phyloP scores from a whole-genome alignment of 2,797 vertebrate genomes.

The Helarctos malayanus region DNA sequence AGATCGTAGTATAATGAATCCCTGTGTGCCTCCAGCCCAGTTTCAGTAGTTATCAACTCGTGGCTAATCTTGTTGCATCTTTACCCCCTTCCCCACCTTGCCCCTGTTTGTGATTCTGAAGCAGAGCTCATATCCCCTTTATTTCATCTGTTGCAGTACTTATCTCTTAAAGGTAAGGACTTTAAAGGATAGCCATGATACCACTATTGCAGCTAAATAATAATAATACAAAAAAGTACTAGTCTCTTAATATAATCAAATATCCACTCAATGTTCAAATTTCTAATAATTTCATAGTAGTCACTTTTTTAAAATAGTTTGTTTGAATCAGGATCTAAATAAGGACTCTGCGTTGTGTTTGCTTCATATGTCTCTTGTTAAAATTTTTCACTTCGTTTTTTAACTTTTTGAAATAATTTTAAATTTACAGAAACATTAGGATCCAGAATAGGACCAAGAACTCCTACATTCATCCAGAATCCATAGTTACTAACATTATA shows the following conservation, averaged over 20 bases:
- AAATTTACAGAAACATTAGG: neutral
- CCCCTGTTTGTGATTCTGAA: neutral
- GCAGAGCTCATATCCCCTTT: neutral
- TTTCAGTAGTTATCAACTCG: neutral
- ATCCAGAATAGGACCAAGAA: neutral
- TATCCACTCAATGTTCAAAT: neutral
- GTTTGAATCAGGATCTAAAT: neutral
- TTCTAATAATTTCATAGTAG: neutral
- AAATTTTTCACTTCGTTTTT: neutral
- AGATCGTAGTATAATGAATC: neutral
- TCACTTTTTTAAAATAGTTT: neutral
- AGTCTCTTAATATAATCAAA: neutral
- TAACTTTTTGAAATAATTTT: constrained; percentile 15
- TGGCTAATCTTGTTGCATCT: neutral
- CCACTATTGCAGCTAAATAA: neutral
- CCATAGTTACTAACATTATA: neutral
- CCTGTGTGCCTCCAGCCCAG: neutral
- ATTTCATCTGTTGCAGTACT: neutral
- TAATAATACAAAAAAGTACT: neutral
- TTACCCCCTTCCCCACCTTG: neutral
- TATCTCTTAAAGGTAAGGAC: neutral
- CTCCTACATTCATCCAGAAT: neutral
- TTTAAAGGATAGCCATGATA: neutral
- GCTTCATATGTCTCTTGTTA: neutral
- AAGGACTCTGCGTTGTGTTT: neutral